Conservation (phyloP, 2,888 invertebrate genomes). For the Agriopis aurantiaria region DNA sequence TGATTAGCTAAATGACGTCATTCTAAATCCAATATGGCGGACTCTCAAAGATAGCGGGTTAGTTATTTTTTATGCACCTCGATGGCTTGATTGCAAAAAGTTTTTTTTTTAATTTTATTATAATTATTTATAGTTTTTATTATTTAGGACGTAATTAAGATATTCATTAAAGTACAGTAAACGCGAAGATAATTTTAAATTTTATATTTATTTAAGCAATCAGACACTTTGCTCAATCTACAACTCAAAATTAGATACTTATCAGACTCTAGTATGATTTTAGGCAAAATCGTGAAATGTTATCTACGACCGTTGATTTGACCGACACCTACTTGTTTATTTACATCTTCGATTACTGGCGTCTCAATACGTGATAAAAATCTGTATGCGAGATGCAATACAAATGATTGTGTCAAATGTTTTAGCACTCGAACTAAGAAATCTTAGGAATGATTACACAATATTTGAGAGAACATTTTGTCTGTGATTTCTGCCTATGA, state of each 20-base stretch:
- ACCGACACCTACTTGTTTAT: slow-evolving; percentile 16
- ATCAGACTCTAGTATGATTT: background rate
- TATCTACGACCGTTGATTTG: background rate
- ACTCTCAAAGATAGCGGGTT: no score
- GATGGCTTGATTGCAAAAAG: no score
- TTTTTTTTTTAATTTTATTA: no score
- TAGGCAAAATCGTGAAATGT: slow-evolving; percentile 25
- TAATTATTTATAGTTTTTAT: no score
- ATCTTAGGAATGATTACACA: slow-evolving; percentile 37
- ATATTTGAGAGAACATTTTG: slow-evolving; percentile 27
- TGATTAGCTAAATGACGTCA: no score
- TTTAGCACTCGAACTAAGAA: slow-evolving; percentile 13
- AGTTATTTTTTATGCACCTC: no score
- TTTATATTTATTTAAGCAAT: no score
- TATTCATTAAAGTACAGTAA: no score
- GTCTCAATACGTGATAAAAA: slow-evolving; percentile 36
- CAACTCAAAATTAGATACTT: background rate
- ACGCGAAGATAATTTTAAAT: no score
- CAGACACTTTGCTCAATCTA: background rate
- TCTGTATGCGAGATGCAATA: slow-evolving; percentile 23
- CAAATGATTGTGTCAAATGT: slow-evolving; percentile 36
- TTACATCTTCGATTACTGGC: slow-evolving; percentile 36
- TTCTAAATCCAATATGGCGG: no score
- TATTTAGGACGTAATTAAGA: no score
- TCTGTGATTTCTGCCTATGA: background rate